Evolutionary conservation across 2,888 invertebrate species (phyloP).

Genomic region (Agrochola lota): DNA sequence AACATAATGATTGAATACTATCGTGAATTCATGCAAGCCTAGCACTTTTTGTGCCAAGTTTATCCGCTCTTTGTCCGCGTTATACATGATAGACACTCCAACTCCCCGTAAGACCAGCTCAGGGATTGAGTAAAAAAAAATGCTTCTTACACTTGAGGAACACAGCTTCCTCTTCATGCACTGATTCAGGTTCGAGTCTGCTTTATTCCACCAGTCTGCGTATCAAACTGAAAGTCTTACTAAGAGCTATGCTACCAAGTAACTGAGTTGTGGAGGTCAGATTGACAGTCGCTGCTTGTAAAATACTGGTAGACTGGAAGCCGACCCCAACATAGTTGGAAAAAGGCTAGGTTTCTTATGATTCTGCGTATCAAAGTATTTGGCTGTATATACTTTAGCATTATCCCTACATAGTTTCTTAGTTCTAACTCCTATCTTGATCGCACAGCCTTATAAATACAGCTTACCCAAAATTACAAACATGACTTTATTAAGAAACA

Average conservation of each 20-base stretch:
- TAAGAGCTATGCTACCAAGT: background rate
- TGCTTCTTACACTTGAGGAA: background rate
- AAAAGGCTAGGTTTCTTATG: background rate
- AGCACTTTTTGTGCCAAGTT: too few species aligned
- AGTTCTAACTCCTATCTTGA: constrained; percentile 20
- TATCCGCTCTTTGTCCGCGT: background rate
- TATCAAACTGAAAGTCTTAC: background rate
- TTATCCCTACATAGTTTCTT: background rate
- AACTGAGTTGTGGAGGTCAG: background rate
- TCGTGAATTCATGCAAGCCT: too few species aligned
- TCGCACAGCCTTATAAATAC: constrained; percentile 15
- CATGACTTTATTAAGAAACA: constrained; percentile 33
- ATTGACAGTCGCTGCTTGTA: background rate
- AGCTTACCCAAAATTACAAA: constrained; percentile 41
- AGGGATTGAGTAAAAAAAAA: background rate
- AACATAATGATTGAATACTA: too few species aligned
- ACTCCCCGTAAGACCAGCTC: background rate
- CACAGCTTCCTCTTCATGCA: background rate
- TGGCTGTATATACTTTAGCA: background rate
- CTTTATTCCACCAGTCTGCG: background rate
- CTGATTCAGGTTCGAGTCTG: background rate
- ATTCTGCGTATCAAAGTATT: background rate
- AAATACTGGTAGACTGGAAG: background rate
- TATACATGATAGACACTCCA: background rate
- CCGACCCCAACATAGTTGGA: background rate